These are phyloP conservation scores for Nomada flava DNA, from an alignment of 2,888 invertebrate genomes.

Conservation along the genomic window DNA sequence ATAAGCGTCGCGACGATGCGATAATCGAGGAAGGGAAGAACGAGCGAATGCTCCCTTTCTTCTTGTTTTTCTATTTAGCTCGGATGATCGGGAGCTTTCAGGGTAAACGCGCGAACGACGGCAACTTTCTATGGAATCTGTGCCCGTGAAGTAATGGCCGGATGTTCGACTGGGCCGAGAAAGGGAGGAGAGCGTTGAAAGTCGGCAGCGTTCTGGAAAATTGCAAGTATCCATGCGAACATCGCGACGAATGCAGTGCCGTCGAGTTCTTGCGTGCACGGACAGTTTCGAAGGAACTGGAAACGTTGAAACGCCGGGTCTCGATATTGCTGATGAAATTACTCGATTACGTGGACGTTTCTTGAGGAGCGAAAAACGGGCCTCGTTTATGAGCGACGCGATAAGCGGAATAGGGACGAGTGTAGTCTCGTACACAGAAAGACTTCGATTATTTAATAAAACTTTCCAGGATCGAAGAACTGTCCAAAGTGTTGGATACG, in stretches of 20 bases:
- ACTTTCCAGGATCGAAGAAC: too few species aligned
- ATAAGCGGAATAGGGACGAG: not conserved
- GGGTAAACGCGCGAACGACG: not conserved
- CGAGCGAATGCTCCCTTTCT: not conserved
- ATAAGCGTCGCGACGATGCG: not conserved
- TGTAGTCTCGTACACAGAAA: too few species aligned
- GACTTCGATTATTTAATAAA: too few species aligned
- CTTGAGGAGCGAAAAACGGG: not conserved
- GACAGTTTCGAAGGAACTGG: not conserved
- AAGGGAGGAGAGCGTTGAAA: not conserved
- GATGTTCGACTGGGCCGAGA: not conserved
- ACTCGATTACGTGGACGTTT: not conserved
- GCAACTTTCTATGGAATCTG: conserved; percentile 16
- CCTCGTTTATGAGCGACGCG: not conserved
- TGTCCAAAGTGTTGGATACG: too few species aligned
- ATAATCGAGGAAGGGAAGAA: not conserved
- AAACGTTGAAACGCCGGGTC: not conserved
- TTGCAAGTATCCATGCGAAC: not conserved
- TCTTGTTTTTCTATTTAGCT: not conserved
- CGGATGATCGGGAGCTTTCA: not conserved
- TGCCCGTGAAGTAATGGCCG: conserved; percentile 10
- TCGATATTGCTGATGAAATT: conserved; percentile 9
- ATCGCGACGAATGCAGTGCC: not conserved
- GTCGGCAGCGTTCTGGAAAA: conserved; percentile 1
- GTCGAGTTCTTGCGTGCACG: not conserved